phyloP scores from a whole-genome alignment of 2,888 invertebrate species.

The Neoascia interrupta region DNA sequence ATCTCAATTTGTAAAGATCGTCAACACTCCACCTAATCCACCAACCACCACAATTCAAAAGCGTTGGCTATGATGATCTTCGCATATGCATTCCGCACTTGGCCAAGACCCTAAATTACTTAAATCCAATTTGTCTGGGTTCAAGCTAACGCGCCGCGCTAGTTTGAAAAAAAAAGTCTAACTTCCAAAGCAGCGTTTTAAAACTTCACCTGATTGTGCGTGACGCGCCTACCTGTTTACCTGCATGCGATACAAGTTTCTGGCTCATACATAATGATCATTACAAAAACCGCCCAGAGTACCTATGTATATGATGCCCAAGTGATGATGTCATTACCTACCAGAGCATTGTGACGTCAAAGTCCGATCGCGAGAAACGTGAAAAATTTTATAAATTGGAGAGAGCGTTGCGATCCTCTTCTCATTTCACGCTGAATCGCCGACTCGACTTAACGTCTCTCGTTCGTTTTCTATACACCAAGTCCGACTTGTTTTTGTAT shows the following conservation, averaged over 20 bases:
- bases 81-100: conserved; percentile 29
- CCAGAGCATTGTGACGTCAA: conserved; percentile 62
- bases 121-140: conserved; percentile 37
- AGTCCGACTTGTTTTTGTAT: conserved; percentile 3
- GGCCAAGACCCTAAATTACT: conserved; percentile 60
- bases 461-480: conserved; percentile 7
- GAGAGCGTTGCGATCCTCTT: conserved; percentile 67
- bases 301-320: conserved; percentile 23
- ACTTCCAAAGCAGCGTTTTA: too few relatives aligned
- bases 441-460: conserved; percentile 62
- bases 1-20: conserved; percentile 39
- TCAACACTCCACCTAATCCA: conserved; percentile 24
- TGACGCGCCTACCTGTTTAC: conserved; percentile 54
- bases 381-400: conserved; percentile 69
- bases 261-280: too few relatives aligned
- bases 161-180: conserved; percentile 17
- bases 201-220: conserved; percentile 39
- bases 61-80: neutral
- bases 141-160: conserved; percentile 47
- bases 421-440: conserved; percentile 65
- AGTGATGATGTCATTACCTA: conserved; percentile 64
- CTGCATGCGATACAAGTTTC: conserved; percentile 14
- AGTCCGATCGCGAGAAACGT: conserved; percentile 44
- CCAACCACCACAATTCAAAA: neutral
- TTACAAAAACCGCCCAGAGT: conserved; percentile 21